Base-by-base conservation (phyloP, 2,797 vertebrate species). In the Paedocypris micromegethes region DNA sequence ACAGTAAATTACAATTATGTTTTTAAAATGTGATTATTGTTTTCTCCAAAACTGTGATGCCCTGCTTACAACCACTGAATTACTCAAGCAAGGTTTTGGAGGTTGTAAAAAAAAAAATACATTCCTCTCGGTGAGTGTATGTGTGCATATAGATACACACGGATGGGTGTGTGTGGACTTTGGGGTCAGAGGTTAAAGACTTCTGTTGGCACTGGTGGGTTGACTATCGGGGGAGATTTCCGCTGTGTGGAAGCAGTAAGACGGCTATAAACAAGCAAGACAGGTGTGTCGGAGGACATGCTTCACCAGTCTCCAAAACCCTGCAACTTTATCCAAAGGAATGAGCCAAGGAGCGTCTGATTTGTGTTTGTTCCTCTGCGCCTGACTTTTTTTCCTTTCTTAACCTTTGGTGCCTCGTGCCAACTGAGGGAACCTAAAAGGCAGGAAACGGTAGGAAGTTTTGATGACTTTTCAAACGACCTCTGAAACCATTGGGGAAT, bases 361-460 rank as follows among this genome's bases (percentile, higher is more conserved):
- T 59, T 55, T 64, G 48, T 68, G 47, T 57, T 45, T 65, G 55
- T 58, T 37, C 6, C 3, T 49, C 50, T 40, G 43, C 42, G 41
- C 62, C 72, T 60, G 42, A 39, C 44, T 52, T 72, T 70, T 73
- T 69, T 63, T 64, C 67, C 61, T 75, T 67, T 72, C 75, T 79
- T 61, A 53, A 75, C 74, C 75, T 72, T 78, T 66, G 64, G 76
- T 79, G 64, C 67, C 70, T 46, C 42, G 67, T 76, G 72, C 72
- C 81, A 79, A 84, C 80, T 75, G 80, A 73, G 85, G 70, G 46
- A 64, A 52, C 53, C 66, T 23, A 65, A 86, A 86, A 82, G 73
- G 67, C 80, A 79, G 80, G 87, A 94, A 94, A 88, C 81, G 72
- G 76, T 57, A 77, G 91, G 93, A 95, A 94, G 92, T 92, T 86